Percentiles rank a stretch among this genome's conserved stretches.
phyloP scores from a whole-genome alignment of 1,140 invertebrate species.

The Meloidogyne chitwoodi region DNA sequence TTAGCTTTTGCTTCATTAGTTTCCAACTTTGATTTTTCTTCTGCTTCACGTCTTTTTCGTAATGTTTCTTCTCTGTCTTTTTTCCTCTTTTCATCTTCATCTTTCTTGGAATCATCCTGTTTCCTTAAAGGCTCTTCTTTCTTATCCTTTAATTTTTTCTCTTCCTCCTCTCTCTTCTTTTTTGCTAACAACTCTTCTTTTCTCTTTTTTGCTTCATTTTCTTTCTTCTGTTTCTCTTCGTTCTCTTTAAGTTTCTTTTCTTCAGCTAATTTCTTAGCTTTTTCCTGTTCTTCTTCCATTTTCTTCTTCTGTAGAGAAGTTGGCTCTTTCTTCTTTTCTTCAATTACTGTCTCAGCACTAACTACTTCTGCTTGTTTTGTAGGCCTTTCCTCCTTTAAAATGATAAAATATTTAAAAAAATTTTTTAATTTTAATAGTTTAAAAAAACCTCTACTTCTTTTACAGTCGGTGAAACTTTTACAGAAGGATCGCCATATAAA shows the following conservation, averaged over 20 bases:
- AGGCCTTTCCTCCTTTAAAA: not conserved
- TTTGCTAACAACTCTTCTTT: not conserved
- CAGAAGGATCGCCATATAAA: conserved; percentile 22
- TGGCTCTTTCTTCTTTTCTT: not conserved
- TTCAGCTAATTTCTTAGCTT: not conserved
- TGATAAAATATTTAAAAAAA: not conserved
- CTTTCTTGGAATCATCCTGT: not conserved
- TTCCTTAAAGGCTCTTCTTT: not conserved
- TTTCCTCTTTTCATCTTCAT: not conserved
- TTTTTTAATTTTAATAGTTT: too few species aligned
- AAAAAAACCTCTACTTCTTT: not conserved
- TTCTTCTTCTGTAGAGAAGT: not conserved
- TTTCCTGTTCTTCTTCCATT: conserved; percentile 5
- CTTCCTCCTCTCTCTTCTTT: not conserved
- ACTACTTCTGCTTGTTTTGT: not conserved
- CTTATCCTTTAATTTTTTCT: not conserved
- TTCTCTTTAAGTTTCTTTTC: not conserved
- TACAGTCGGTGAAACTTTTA: not conserved
- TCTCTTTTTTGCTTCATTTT: not conserved
- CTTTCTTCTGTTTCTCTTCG: not conserved
- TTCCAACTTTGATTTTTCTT: not conserved
- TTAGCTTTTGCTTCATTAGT: not conserved
- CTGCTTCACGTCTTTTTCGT: not conserved
- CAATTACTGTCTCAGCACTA: not conserved
- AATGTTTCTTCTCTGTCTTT: not conserved